Evolutionary conservation across 2,888 invertebrate species (phyloP).

Genomic region (Pollenia angustigena): DNA sequence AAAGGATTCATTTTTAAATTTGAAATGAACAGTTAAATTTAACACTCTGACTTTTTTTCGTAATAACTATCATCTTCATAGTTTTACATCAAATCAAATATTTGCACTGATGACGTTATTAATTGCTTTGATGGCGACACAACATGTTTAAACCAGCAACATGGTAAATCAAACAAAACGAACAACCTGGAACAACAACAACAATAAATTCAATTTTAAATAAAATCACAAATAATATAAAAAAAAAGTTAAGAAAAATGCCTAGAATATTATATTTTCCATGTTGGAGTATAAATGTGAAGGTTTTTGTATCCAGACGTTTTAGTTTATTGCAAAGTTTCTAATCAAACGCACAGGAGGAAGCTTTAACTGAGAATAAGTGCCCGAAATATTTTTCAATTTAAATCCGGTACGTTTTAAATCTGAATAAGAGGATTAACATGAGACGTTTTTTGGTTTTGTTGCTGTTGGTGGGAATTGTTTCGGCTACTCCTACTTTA

Average conservation of each 20-base stretch:
- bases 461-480: constrained; percentile 52
- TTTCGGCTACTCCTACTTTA: constrained; percentile 71
- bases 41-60: neutral
- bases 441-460: constrained; percentile 59
- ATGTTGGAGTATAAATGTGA: constrained; percentile 68
- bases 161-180: constrained; percentile 24
- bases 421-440: constrained; percentile 16
- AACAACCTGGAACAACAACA: neutral
- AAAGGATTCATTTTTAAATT: no score
- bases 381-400: neutral
- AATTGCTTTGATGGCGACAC: constrained; percentile 55
- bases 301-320: constrained; percentile 61
- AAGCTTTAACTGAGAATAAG: constrained; percentile 8
- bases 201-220: constrained; percentile 22
- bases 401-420: constrained; percentile 52
- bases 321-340: constrained; percentile 67
- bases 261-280: constrained; percentile 68
- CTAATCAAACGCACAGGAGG: constrained; percentile 57
- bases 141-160: constrained; percentile 16
- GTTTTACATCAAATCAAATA: neutral
- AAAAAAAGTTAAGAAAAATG: constrained; percentile 59
- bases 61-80: neutral
- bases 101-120: constrained; percentile 34
- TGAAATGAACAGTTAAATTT: neutral
- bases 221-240: constrained; percentile 30